Percentiles rank a stretch among this genome's conserved stretches.
Conservation (phyloP, 2,797 vertebrate genomes). For the Sebastes trivittatus region DNA sequence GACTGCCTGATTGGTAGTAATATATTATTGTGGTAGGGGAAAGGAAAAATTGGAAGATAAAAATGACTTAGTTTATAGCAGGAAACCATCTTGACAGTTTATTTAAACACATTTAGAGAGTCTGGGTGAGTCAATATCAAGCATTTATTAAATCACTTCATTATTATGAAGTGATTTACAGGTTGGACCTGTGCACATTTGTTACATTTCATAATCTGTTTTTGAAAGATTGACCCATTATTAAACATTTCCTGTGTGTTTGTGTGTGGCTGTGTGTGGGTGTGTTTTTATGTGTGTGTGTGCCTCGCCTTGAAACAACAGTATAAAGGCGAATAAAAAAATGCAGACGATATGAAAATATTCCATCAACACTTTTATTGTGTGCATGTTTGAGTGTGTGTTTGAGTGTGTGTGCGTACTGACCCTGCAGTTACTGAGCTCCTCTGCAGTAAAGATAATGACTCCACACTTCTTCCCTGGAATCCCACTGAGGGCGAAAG, state of each 20-base stretch:
- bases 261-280: background rate
- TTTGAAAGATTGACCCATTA: background rate
- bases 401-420: slow-evolving; percentile 67
- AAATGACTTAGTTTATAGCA: slow-evolving; percentile 22
- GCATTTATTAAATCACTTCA: background rate
- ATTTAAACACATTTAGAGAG: slow-evolving; percentile 31
- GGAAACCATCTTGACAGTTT: slow-evolving; percentile 31
- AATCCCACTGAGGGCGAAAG: slow-evolving; percentile 76
- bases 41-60: slow-evolving; percentile 23
- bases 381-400: background rate
- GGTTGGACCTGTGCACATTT: background rate
- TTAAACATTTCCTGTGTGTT: background rate
- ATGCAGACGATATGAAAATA: background rate
- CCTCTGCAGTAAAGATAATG: slow-evolving; percentile 87
- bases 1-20: slow-evolving; percentile 36
- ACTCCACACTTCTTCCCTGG: slow-evolving; percentile 85
- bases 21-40: slow-evolving; percentile 24
- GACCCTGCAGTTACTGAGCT: slow-evolving; percentile 96
- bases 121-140: background rate
- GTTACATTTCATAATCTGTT: background rate
- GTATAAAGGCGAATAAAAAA: background rate
- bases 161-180: background rate
- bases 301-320: background rate
- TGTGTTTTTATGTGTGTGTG: too few relatives aligned
- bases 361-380: background rate